Conservation (phyloP, 2,888 invertebrate genomes). For the Hartigia nigra region DNA sequence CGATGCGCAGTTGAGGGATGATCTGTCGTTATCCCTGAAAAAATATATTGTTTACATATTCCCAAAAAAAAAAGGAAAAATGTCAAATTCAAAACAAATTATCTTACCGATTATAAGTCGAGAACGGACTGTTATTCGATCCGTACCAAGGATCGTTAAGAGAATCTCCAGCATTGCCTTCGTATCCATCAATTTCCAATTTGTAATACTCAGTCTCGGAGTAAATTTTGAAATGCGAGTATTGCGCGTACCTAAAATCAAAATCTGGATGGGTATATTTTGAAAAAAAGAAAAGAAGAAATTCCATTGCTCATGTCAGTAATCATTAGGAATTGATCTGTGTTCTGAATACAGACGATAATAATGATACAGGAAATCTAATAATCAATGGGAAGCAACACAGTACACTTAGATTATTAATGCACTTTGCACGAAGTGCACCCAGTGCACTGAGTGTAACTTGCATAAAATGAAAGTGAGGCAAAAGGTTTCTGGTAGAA, state of each 20-base stretch:
- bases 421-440: background rate
- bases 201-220: conserved; percentile 93
- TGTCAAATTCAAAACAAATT: background rate
- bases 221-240: conserved; percentile 92
- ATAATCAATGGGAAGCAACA: background rate
- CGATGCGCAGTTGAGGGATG: conserved; percentile 90
- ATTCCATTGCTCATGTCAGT: background rate
- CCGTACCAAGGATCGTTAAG: conserved; percentile 95
- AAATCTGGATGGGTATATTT: background rate
- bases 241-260: conserved; percentile 82
- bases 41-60: background rate
- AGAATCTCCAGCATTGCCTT: conserved; percentile 91
- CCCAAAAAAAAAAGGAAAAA: background rate
- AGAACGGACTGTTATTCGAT: conserved; percentile 92
- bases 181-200: conserved; percentile 91
- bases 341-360: no score
- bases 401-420: background rate
- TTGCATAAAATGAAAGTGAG: conserved; percentile 35
- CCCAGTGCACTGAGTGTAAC: background rate
- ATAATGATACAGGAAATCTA: background rate
- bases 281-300: background rate
- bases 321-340: background rate
- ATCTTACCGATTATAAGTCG: conserved; percentile 86
- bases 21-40: conserved; percentile 87
- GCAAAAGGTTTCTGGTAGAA: conserved; percentile 34